Evolutionary conservation across 2,797 vertebrate species (phyloP), one percentile per base, ranked within the genome.

Genomic region (Bovichtus diacanthus): DNA sequence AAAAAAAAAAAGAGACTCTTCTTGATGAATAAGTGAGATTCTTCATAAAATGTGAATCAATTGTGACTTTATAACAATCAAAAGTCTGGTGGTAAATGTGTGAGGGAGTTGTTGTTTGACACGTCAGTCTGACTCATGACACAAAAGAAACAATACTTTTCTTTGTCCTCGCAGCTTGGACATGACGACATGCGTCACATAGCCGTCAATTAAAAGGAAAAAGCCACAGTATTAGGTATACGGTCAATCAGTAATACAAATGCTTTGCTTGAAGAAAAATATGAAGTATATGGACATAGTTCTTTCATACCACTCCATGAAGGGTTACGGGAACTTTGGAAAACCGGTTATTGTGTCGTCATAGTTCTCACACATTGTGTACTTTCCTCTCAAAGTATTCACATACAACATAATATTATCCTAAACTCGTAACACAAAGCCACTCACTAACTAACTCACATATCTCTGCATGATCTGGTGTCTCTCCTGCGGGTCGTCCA

Each of bases 391-490:
- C 13, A 56, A 51, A 53, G 8, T 43, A 70, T 55, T 47, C 23
- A 70, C 2, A 16, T n/a, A n/a, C 54, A 61, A 2, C 3, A 21
- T n/a, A 10, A 49, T 36, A 6, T 13, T 6, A 18, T 51, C 63
- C n/a, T 54, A 75, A 69, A 66, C 49, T 25, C 23, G 61, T 29
- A 51, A 36, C 74, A 15, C 58, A 38, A 78, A 59, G 60, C 19
- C 2, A n/a, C n/a, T n/a, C n/a, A n/a, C n/a, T n/a, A n/a, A n/a
- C n/a, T n/a, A 58, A 94, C 98, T 93, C 95, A 99, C 98, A 88
- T 99, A 99, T 98, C 96, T 96, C 87, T 95, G 96, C 63, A 94
- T 90, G 88, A 99, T 97, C 83, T 96, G 95, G 76, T 94, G 96
- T 73, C 96, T 95, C 91, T 98, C 97, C 2, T 96, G 93, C 3